A percentile compares a stretch with the other conserved stretches of the same genome.
These are phyloP conservation scores for Strigamia maritima DNA, from an alignment of 2,888 invertebrate genomes.

Conservation along the genomic window DNA sequence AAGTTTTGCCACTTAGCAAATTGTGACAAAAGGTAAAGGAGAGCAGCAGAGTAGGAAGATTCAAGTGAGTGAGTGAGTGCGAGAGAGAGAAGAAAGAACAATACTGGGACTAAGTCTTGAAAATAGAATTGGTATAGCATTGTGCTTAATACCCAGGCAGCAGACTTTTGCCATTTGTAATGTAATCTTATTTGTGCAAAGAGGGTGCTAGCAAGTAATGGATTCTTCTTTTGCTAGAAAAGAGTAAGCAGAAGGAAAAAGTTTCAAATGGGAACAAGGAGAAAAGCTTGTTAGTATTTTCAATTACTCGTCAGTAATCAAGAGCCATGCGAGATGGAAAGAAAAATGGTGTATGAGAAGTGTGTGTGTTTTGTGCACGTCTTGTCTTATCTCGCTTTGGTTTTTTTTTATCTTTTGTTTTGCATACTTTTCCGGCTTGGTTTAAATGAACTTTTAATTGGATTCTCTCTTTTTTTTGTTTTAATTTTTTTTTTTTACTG, in stretches of 20 bases:
- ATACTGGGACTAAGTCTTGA: background rate
- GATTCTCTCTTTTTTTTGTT: conserved; percentile 1
- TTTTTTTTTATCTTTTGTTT: conserved; percentile 7
- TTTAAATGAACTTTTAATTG: conserved; percentile 30
- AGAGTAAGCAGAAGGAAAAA: conserved; percentile 11
- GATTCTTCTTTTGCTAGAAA: conserved; percentile 30
- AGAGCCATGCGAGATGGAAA: background rate
- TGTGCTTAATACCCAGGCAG: conserved; percentile 31
- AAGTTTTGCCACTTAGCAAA: conserved; percentile 31
- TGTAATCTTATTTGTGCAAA: conserved; percentile 34
- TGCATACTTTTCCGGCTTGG: conserved; percentile 14
- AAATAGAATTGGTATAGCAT: conserved; percentile 33
- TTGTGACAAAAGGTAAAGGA: conserved; percentile 26
- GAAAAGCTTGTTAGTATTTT: conserved; percentile 34
- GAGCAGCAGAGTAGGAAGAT: background rate
- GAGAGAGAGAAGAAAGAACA: background rate
- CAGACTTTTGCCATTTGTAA: conserved; percentile 29
- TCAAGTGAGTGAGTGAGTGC: background rate
- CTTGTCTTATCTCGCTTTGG: conserved; percentile 1
- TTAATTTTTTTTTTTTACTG: conserved; percentile 17
- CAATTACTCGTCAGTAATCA: conserved; percentile 31
- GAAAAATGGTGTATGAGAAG: conserved; percentile 1
- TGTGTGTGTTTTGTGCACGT: conserved; percentile 5
- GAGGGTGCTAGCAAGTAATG: conserved; percentile 32
- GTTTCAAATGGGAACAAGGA: conserved; percentile 32